Conservation (phyloP, 2,113 vertebrate species). For the Puma concolor region DNA sequence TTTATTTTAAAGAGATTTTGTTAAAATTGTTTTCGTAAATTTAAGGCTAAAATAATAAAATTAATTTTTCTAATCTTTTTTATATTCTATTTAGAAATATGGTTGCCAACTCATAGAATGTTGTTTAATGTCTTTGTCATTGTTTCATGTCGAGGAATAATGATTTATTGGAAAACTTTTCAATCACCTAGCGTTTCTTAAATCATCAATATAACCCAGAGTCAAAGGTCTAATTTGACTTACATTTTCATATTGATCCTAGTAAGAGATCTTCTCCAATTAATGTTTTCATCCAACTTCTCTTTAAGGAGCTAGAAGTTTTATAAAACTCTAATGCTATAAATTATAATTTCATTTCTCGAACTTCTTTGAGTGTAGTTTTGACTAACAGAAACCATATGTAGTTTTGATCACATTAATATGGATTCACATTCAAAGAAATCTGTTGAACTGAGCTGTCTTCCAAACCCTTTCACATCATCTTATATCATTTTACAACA, state of each 20-base stretch:
- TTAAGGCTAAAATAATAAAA: not conserved
- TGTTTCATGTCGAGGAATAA: not conserved
- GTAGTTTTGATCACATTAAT: not conserved
- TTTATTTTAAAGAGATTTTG: not conserved
- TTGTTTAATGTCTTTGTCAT: not conserved
- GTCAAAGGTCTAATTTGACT: not conserved
- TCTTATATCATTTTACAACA: not conserved
- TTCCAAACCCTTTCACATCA: not conserved
- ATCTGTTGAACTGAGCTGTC: not conserved
- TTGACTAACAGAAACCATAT: not conserved
- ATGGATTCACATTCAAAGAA: not conserved
- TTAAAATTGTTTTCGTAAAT: not conserved
- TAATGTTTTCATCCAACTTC: not conserved
- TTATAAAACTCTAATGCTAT: not conserved
- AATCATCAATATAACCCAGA: not conserved
- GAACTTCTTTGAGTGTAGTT: not conserved
- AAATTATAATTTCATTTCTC: not conserved
- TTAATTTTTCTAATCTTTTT: not conserved
- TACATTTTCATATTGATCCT: not conserved
- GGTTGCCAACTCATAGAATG: not conserved
- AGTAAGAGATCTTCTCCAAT: not conserved
- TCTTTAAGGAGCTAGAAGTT: not conserved
- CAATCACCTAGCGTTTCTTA: not conserved
- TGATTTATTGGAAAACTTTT: not conserved
- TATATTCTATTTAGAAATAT: not conserved